Base-by-base conservation (phyloP, 2,113 vertebrate species). In the Cygnus buccinator region DNA sequence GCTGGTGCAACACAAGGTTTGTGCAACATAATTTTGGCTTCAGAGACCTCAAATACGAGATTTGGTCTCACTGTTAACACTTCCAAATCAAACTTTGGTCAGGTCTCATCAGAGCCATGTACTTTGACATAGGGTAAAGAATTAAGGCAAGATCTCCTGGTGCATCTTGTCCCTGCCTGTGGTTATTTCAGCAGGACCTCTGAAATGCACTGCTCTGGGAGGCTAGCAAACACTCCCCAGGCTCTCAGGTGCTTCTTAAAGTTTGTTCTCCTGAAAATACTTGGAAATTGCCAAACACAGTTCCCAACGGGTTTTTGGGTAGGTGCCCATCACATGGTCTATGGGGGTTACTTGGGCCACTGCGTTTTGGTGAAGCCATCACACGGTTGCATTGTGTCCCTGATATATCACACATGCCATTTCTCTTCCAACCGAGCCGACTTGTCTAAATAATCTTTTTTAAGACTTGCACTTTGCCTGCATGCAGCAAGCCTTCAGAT, bases 151-250 rank as follows among this genome's bases (percentile, higher is more conserved):
- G 9, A 5, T 46, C 44, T 93, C 11, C 21, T 46, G 15, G 17
- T 61, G 13, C 8, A 67, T 35, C 7, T 17, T 52, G 17, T 72
- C 18, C 20, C n/a, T 54, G 17, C 35, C 22, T 18, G 8, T 2
- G 20, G 12, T 50, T 72, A 67, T 75, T 93, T 72, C 71, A 94
- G 52, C 31, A 90, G 44, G 26, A 57, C 13, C 26, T 72, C 46
- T 0, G 0, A 91, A 37, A 15, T 21, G 2, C 22, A 59, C 7
- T 31, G 73, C 52, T 33, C 26, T 29, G 11, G 78, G 28, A 66
- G 55, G 39, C 12, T 84, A 41, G 33, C 8, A 82, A 61, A 79
- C 17, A 52, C 5, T 13, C 17, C n/a, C 5, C 3, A 31, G 5
- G 23, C 2, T 78, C 31, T 31, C 23, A 46, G 31, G 5, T 19